Percentiles rank a stretch among this genome's conserved stretches.
Conservation (phyloP, 2,797 vertebrate genomes). For the Sarcophilus harrisii region DNA sequence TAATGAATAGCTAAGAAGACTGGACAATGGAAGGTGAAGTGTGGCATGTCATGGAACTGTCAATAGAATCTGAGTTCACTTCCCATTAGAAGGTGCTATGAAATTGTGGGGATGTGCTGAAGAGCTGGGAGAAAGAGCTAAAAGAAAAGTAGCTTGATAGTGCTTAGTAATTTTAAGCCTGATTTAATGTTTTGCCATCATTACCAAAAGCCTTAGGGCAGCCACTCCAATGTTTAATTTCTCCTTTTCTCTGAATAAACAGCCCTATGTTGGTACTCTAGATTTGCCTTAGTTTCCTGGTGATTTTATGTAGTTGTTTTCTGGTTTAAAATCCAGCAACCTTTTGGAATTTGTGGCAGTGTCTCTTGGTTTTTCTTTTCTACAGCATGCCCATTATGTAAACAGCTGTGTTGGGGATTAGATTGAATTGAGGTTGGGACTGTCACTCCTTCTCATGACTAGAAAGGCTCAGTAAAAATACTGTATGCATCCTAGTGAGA, state of each 20-base stretch:
- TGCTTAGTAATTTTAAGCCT: conserved; percentile 65
- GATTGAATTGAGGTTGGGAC: conserved; percentile 71
- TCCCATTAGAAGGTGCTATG: conserved; percentile 63
- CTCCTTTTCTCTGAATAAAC: conserved; percentile 48
- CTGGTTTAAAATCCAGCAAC: conserved; percentile 66
- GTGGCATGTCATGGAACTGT: conserved; percentile 77
- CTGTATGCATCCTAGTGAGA: conserved; percentile 52
- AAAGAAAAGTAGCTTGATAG: conserved; percentile 65
- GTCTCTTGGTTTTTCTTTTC: conserved; percentile 11
- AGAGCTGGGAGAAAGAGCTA: conserved; percentile 46
- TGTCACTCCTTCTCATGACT: conserved; percentile 66
- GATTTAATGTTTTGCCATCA: conserved; percentile 72
- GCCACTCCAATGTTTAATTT: conserved; percentile 74
- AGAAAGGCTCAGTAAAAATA: conserved; percentile 62
- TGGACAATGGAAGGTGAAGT: conserved; percentile 80
- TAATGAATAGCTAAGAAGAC: conserved; percentile 81
- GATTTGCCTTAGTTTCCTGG: conserved; percentile 28
- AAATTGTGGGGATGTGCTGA: conserved; percentile 65
- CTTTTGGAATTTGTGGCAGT: conserved; percentile 45
- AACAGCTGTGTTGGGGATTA: conserved; percentile 68
- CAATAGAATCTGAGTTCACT: conserved; percentile 63
- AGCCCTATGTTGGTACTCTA: conserved; percentile 23
- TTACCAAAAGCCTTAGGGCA: conserved; percentile 74
- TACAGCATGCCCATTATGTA: conserved; percentile 61
- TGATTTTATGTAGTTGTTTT: conserved; percentile 32